phyloP scores from a whole-genome alignment of 2,113 vertebrate genomes.

The Hydrochoerus hydrochaeris region DNA sequence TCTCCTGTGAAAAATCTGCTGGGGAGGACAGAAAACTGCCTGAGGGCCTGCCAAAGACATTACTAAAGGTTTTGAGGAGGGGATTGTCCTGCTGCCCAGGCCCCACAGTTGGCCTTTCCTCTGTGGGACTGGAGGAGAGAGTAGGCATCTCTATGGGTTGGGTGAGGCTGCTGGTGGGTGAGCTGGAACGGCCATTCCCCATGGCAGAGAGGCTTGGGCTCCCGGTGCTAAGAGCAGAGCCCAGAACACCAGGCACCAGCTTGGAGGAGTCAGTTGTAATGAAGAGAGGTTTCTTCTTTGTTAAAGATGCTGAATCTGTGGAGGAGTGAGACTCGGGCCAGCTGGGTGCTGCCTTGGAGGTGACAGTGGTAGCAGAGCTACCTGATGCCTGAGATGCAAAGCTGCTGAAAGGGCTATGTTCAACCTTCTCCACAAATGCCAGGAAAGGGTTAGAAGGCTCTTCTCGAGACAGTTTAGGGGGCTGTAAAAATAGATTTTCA shows the following conservation, averaged over 20 bases:
- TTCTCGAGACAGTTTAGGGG: conserved; percentile 92
- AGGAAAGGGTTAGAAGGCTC: conserved; percentile 97
- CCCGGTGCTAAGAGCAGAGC: conserved; percentile 85
- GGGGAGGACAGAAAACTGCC: conserved; percentile 87
- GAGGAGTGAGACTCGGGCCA: conserved; percentile 86
- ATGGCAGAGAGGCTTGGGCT: conserved; percentile 87
- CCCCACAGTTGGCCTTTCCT: conserved; percentile 88
- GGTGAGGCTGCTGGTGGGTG: conserved; percentile 86
- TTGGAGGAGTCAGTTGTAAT: conserved; percentile 95
- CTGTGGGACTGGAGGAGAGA: conserved; percentile 90
- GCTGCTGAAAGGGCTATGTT: conserved; percentile 93
- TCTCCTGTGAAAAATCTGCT: conserved; percentile 88
- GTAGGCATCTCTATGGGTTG: conserved; percentile 91
- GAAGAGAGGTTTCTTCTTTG: conserved; percentile 93
- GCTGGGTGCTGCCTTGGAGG: conserved; percentile 83
- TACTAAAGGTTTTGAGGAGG: conserved; percentile 88
- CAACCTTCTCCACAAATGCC: conserved; percentile 92
- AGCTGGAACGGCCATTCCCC: conserved; percentile 88
- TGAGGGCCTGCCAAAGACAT: conserved; percentile 90
- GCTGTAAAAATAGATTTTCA: conserved; percentile 97
- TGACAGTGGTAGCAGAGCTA: conserved; percentile 79
- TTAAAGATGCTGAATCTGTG: conserved; percentile 82
- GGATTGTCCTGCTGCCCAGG: conserved; percentile 88
- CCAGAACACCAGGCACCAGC: conserved; percentile 89
- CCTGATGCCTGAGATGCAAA: conserved; percentile 88